Evolutionary conservation across 2,113 vertebrate genomes (phyloP), one percentile per base, ranked within the genome.

Genomic region (Pao palembangensis): DNA sequence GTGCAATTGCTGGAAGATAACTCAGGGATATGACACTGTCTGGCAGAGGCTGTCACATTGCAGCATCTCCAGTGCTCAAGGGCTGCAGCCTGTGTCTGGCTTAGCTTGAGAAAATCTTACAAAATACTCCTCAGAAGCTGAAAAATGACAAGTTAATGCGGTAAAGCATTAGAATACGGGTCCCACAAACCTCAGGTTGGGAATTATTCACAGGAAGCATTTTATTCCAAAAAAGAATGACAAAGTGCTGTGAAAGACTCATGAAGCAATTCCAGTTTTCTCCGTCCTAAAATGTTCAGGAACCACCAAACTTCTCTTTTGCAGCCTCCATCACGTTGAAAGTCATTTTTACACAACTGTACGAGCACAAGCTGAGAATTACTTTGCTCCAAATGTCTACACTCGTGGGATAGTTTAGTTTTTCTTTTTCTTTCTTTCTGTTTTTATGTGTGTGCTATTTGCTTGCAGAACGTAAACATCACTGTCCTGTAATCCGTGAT

Each of bases 1-100:
- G 67, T 53, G 69, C 54, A 55, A 12, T 63, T 68, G 75, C 58
- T 58, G 71, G 64, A 46, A 64, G 80, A 65, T 82, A 73, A 83
- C 62, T 73, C 58, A 67, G 76, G 64, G 58, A 63, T 59, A 52
- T 71, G 71, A 63, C 76, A 71, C 69, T 47, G 71, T 62, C 62
- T 56, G 68, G 69, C 55, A 73, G 59, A 62, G 50, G n/a, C 44
- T 54, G 72, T 69, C 60, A 56, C 58, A 54, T 58, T 60, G 52
- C 53, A 55, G 21, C 16, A 41, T 58, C 58, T 16, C 20, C 8
- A n/a, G 14, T n/a, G 34, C 69, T 71, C 64, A 42, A 31, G 44
- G 55, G 38, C 52, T 53, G 18, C 51, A 71, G 64, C 42, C 50
- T 19, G 23, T n/a, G 56, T 62, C 61, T 47, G 18, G 11, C 51